Conservation (phyloP, 1,140 invertebrate species). For the Bombus huntii region DNA sequence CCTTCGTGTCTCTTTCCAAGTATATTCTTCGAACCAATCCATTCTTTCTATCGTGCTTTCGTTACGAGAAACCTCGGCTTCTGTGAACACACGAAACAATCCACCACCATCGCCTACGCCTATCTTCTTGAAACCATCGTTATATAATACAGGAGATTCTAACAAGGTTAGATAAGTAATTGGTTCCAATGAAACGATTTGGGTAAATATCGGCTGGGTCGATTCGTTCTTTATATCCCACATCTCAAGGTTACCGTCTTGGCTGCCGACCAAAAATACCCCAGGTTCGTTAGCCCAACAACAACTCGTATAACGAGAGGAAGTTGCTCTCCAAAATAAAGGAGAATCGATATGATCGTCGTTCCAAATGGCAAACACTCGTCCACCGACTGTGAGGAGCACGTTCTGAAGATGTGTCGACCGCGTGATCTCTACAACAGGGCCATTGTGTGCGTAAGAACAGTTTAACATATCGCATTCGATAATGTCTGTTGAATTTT, state of each 20-base stretch:
- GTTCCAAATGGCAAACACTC: constrained; percentile 85
- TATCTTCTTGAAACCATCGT: constrained; percentile 41
- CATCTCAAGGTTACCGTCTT: constrained; percentile 82
- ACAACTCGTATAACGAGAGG: constrained; percentile 80
- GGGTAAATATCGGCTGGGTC: constrained; percentile 62
- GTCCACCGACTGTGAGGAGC: constrained; percentile 85
- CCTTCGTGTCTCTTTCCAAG: constrained; percentile 68
- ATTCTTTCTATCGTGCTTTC: constrained; percentile 59
- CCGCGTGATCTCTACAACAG: constrained; percentile 83
- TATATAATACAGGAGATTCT: background rate
- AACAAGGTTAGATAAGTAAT: constrained; percentile 64
- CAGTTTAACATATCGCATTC: constrained; percentile 75
- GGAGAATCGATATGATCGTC: constrained; percentile 80
- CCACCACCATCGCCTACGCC: constrained; percentile 69
- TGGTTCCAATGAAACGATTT: constrained; percentile 64
- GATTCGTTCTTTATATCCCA: constrained; percentile 81
- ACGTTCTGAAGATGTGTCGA: constrained; percentile 84
- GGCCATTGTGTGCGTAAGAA: constrained; percentile 86
- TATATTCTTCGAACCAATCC: constrained; percentile 76
- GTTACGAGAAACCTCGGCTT: constrained; percentile 30
- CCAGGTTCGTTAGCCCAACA: constrained; percentile 82
- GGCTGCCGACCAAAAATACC: constrained; percentile 80
- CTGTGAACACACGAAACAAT: constrained; percentile 62
- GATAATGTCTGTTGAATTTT: constrained; percentile 82
- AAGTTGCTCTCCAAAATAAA: constrained; percentile 82